A percentile compares a stretch with the other conserved stretches of the same genome.
phyloP scores from a whole-genome alignment of 2,113 vertebrate genomes.

The Sakesphorus luctuosus region DNA sequence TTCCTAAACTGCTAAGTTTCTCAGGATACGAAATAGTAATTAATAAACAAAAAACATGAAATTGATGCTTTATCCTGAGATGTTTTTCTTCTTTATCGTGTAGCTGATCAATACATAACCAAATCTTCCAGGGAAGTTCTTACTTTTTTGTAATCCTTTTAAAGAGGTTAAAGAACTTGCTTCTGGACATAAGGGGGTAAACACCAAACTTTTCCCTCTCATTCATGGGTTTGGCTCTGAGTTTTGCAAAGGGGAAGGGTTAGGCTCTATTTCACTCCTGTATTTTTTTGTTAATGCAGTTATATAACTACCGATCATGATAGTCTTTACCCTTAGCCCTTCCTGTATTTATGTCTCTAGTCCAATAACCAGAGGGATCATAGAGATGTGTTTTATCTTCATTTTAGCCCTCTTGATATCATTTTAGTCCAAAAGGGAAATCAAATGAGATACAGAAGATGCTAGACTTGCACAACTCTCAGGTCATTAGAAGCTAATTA shows the following conservation, averaged over 20 bases:
- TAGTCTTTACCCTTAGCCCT: slow-evolving; percentile 68
- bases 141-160: not conserved
- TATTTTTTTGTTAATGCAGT: slow-evolving; percentile 43
- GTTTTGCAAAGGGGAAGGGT: not conserved
- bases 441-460: slow-evolving; percentile 73
- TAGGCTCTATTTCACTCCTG: not conserved
- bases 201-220: not conserved
- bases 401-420: slow-evolving; percentile 65
- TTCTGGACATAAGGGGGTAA: not conserved
- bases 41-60: not conserved
- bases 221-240: not conserved
- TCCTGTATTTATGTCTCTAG: slow-evolving; percentile 69
- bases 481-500: slow-evolving; percentile 79
- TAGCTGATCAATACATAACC: not conserved
- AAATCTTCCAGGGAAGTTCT: not conserved
- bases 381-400: slow-evolving; percentile 70
- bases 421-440: slow-evolving; percentile 72
- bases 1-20: not conserved
- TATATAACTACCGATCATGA: slow-evolving; percentile 56
- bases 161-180: not conserved
- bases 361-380: slow-evolving; percentile 57
- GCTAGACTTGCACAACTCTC: slow-evolving; percentile 71
- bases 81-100: not conserved
- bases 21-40: not conserved
- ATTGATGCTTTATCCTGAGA: not conserved